These are phyloP conservation scores for Sympetrum striolatum DNA, from an alignment of 2,888 invertebrate species.

Conservation along the genomic window DNA sequence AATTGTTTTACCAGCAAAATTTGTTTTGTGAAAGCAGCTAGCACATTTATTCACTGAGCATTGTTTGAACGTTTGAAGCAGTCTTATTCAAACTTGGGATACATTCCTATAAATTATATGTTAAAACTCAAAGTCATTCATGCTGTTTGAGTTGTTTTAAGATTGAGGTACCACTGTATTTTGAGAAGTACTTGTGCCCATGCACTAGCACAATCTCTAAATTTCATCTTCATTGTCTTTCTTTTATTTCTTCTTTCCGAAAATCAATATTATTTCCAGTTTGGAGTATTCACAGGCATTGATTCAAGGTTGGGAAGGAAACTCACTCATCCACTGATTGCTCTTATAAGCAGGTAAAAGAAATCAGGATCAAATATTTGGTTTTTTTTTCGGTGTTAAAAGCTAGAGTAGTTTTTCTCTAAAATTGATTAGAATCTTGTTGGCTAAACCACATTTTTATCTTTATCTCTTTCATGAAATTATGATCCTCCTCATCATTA, in stretches of 20 bases:
- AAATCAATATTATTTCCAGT: conserved; percentile 63
- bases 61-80: too few relatives aligned
- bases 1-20: too few relatives aligned
- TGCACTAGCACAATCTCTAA: too few relatives aligned
- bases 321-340: conserved; percentile 87
- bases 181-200: background rate
- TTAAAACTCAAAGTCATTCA: background rate
- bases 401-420: background rate
- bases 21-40: too few relatives aligned
- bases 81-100: too few relatives aligned
- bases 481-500: background rate
- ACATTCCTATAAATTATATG: background rate
- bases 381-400: background rate
- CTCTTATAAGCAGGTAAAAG: conserved; percentile 88
- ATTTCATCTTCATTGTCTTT: background rate
- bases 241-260: background rate
- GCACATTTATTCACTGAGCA: too few relatives aligned
- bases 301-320: conserved; percentile 86
- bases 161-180: background rate
- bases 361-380: background rate
- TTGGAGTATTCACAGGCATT: conserved; percentile 85
- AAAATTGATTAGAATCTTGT: background rate
- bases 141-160: background rate
- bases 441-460: background rate
- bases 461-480: background rate